Evolutionary conservation across 2,888 invertebrate genomes (phyloP).

Genomic region (Apotomis betuletana): DNA sequence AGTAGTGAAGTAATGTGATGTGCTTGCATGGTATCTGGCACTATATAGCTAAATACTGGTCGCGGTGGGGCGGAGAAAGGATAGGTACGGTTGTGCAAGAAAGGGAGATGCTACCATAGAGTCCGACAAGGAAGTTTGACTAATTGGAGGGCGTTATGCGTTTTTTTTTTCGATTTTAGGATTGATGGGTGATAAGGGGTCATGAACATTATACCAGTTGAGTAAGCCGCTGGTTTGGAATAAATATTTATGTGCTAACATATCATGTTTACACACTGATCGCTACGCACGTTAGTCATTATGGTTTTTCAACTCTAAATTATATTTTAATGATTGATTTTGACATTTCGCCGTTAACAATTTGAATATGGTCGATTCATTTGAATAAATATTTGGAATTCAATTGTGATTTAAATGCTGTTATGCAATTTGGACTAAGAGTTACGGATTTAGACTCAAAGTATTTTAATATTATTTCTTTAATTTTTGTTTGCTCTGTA

Average conservation of each 20-base stretch:
- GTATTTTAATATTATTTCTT: too few relatives aligned
- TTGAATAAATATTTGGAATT: neutral
- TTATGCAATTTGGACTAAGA: neutral
- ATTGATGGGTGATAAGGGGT: slow-evolving; percentile 54
- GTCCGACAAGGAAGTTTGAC: slow-evolving; percentile 69
- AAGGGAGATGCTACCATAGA: slow-evolving; percentile 72
- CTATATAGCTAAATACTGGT: slow-evolving; percentile 72
- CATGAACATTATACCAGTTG: slow-evolving; percentile 46
- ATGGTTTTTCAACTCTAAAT: slow-evolving; percentile 10
- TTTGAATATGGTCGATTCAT: neutral
- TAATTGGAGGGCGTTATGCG: slow-evolving; percentile 75
- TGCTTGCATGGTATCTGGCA: slow-evolving; percentile 63
- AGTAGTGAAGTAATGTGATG: slow-evolving; percentile 77
- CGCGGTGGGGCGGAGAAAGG: slow-evolving; percentile 82
- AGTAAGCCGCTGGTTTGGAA: slow-evolving; percentile 26
- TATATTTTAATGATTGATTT: slow-evolving; percentile 6
- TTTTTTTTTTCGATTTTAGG: slow-evolving; percentile 58
- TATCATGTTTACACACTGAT: slow-evolving; percentile 16
- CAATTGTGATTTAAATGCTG: neutral
- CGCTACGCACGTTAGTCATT: slow-evolving; percentile 6
- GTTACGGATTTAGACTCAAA: too few relatives aligned
- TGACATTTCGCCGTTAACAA: neutral
- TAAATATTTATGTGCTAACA: slow-evolving; percentile 28
- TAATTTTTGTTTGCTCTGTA: too few relatives aligned
- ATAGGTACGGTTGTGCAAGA: slow-evolving; percentile 77